These are phyloP conservation scores for Drosophila setifemur DNA, from an alignment of 1,140 invertebrate species.

Conservation along the genomic window DNA sequence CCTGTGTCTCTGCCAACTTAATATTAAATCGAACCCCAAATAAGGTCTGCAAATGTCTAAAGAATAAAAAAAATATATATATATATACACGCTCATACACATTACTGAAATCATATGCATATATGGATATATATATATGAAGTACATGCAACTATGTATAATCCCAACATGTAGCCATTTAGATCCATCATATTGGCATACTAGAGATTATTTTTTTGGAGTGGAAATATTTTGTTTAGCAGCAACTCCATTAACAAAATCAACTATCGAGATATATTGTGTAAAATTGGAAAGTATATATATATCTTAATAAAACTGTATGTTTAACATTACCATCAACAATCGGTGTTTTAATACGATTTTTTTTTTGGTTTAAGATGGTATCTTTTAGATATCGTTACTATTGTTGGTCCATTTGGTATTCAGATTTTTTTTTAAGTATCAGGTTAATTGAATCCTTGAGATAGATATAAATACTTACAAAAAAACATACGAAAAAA, in stretches of 20 bases:
- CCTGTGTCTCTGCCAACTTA: background rate
- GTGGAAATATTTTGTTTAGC: constrained; percentile 22
- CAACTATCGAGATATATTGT: constrained; percentile 26
- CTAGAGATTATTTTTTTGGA: constrained; percentile 8
- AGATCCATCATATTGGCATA: constrained; percentile 7
- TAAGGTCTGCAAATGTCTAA: constrained; percentile 20
- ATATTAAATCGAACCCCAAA: background rate
- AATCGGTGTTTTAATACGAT: too few relatives aligned
- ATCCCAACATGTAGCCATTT: constrained; percentile 23
- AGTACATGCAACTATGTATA: constrained; percentile 8
- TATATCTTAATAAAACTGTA: constrained; percentile 56
- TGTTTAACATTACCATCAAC: constrained; percentile 39
- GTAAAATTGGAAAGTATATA: constrained; percentile 43
- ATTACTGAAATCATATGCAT: constrained; percentile 11
- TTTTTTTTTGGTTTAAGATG: background rate
- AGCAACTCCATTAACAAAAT: constrained; percentile 24
- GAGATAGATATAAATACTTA: too few relatives aligned
- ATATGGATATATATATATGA: constrained; percentile 18
- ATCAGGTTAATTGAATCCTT: too few relatives aligned
- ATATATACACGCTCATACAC: constrained; percentile 14
- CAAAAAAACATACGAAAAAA: too few relatives aligned
- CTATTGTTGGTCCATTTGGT: too few relatives aligned
- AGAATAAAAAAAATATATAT: constrained; percentile 23
- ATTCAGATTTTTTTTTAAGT: too few relatives aligned
- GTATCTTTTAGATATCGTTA: too few relatives aligned